These are phyloP conservation scores for Poeciliopsis occidentalis DNA, from an alignment of 2,113 vertebrate species.

Conservation along the genomic window DNA sequence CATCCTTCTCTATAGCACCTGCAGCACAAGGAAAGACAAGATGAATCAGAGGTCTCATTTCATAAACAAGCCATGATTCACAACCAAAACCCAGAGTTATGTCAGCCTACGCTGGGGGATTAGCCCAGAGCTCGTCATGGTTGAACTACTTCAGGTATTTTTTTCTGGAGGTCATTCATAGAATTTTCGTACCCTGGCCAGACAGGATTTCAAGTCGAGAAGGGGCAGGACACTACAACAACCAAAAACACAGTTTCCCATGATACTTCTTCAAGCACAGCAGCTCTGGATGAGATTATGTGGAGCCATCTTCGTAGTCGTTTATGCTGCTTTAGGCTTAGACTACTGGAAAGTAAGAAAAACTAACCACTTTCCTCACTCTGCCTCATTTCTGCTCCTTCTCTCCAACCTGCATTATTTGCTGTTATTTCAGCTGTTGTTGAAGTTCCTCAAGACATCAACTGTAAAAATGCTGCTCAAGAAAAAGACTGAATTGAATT, in stretches of 20 bases:
- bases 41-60: background rate
- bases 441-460: too few relatives aligned
- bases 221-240: background rate
- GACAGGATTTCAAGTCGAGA: background rate
- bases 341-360: too few relatives aligned
- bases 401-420: too few relatives aligned
- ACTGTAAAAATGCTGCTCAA: too few relatives aligned
- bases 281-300: background rate
- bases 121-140: too few relatives aligned
- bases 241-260: background rate
- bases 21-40: conserved; percentile 38
- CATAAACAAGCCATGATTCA: background rate
- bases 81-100: background rate
- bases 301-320: too few relatives aligned
- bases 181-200: background rate
- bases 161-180: background rate
- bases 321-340: too few relatives aligned
- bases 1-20: conserved; percentile 62
- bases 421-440: too few relatives aligned
- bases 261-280: background rate
- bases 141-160: too few relatives aligned
- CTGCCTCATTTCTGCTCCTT: too few relatives aligned
- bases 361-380: too few relatives aligned
- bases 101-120: background rate
- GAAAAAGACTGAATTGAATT: too few relatives aligned